These are phyloP conservation scores for Scolanthus callimorphus DNA, from an alignment of 92 coral and sea anemone genomes.

Conservation along the genomic window DNA sequence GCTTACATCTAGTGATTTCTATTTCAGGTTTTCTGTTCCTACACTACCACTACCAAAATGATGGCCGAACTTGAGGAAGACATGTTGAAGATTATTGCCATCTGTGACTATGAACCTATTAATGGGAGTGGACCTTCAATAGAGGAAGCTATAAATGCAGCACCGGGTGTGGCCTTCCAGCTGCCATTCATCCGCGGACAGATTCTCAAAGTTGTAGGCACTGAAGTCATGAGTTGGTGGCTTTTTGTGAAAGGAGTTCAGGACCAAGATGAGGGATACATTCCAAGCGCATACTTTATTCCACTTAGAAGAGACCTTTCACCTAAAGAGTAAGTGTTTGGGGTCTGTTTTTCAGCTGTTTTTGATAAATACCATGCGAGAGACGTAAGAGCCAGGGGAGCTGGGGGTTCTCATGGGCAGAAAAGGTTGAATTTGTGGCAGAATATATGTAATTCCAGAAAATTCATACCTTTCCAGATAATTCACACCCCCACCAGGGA, in stretches of 20 bases:
- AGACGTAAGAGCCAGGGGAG: too few relatives aligned
- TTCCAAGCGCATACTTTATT: slow-evolving; percentile 62
- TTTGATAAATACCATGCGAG: too few relatives aligned
- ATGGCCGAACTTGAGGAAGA: slow-evolving; percentile 26
- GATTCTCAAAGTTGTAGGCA: slow-evolving; percentile 66
- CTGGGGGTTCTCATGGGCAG: too few relatives aligned
- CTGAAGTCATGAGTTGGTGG: slow-evolving; percentile 64
- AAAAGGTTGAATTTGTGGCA: too few relatives aligned
- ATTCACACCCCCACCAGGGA: too few relatives aligned
- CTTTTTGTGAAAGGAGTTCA: slow-evolving; percentile 47
- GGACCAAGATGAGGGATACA: slow-evolving; percentile 59
- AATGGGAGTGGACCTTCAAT: slow-evolving; percentile 37
- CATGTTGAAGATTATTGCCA: slow-evolving; percentile 51
- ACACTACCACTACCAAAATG: background rate
- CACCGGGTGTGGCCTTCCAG: slow-evolving; percentile 57
- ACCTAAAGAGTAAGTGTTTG: slow-evolving; percentile 54
- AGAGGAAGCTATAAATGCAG: slow-evolving; percentile 38
- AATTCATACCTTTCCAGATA: too few relatives aligned
- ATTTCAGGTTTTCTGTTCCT: background rate
- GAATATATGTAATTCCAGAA: too few relatives aligned
- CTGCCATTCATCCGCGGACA: slow-evolving; percentile 61
- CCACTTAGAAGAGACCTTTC: slow-evolving; percentile 64
- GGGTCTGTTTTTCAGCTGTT: too few relatives aligned
- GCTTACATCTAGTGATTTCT: too few relatives aligned
- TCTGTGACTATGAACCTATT: slow-evolving; percentile 55